Evolutionary conservation across 2,797 vertebrate species (phyloP).

Genomic region (Amblyopsis hoosieri): DNA sequence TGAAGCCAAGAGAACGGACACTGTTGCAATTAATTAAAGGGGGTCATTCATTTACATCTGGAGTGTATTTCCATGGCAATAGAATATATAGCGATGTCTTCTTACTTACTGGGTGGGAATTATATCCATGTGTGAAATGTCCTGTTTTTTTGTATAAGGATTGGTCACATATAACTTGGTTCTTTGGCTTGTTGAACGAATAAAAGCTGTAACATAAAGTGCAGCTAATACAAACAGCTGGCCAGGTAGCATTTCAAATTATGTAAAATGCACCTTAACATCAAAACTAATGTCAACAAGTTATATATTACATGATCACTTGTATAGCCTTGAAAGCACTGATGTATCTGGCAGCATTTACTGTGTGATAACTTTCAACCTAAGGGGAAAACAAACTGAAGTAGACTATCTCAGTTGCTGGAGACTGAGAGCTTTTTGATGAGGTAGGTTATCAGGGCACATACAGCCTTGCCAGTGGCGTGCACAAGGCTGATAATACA

Average conservation of each 20-base stretch:
- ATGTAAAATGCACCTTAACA: not conserved
- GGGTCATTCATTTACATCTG: constrained; percentile 77
- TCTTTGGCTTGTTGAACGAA: too few relatives aligned
- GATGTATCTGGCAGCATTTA: constrained; percentile 28
- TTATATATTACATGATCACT: constrained; percentile 2
- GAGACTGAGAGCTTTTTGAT: constrained; percentile 1
- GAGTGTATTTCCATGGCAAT: constrained; percentile 68
- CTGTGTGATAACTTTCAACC: constrained; percentile 4
- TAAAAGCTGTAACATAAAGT: too few relatives aligned
- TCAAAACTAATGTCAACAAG: not conserved
- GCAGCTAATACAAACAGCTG: too few relatives aligned
- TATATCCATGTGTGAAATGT: constrained; percentile 40
- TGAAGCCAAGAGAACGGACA: constrained; percentile 31
- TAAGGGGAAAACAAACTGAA: constrained; percentile 10
- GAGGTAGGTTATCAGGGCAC: constrained; percentile 28
- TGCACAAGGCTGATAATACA: constrained; percentile 61
- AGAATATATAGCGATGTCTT: constrained; percentile 40
- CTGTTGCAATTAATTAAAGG: constrained; percentile 57
- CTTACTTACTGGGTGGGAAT: constrained; percentile 20
- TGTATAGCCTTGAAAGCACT: not conserved
- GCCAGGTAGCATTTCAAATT: not conserved
- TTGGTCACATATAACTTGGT: too few relatives aligned
- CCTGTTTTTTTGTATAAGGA: constrained; percentile 63
- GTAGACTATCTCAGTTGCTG: constrained; percentile 24
- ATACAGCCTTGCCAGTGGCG: constrained; percentile 13